These are phyloP conservation scores for Drosophila picticornis DNA, from an alignment of 2,888 invertebrate genomes.

Conservation along the genomic window DNA sequence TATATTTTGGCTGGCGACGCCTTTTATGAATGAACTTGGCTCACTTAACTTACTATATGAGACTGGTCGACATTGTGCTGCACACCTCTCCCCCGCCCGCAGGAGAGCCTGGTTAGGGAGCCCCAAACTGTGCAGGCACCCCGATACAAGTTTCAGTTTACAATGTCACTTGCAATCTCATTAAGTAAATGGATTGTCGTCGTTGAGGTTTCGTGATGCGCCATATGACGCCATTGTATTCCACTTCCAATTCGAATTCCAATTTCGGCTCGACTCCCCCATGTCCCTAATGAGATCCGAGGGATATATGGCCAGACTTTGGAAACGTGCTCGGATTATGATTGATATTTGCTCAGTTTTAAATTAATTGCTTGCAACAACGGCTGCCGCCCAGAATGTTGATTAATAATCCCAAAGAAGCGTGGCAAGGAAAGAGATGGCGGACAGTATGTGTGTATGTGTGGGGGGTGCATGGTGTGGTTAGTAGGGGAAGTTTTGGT, in stretches of 20 bases:
- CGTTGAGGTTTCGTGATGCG: conserved; percentile 61
- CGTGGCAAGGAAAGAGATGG: background rate
- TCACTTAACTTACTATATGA: conserved; percentile 49
- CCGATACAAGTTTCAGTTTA: conserved; percentile 29
- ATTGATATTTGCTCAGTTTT: conserved; percentile 72
- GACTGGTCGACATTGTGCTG: conserved; percentile 41
- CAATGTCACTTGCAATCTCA: conserved; percentile 74
- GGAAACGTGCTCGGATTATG: conserved; percentile 61
- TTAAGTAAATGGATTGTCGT: conserved; percentile 74
- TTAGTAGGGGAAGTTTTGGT: background rate
- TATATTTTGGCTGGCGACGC: conserved; percentile 45
- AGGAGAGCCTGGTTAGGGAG: background rate
- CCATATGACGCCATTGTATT: conserved; percentile 74
- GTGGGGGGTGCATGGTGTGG: background rate
- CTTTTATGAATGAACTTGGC: conserved; percentile 78
- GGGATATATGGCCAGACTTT: conserved; percentile 43
- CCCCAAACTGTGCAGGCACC: conserved; percentile 1
- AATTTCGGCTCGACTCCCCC: conserved; percentile 8
- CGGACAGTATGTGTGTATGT: background rate
- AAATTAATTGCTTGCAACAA: conserved; percentile 69
- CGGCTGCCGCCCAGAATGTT: conserved; percentile 27
- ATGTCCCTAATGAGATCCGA: conserved; percentile 34
- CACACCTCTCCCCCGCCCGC: conserved; percentile 10
- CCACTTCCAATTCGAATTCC: conserved; percentile 29
- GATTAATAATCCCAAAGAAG: conserved; percentile 50